Conservation (phyloP, 2,888 invertebrate species). For the Chalcis sispes region DNA sequence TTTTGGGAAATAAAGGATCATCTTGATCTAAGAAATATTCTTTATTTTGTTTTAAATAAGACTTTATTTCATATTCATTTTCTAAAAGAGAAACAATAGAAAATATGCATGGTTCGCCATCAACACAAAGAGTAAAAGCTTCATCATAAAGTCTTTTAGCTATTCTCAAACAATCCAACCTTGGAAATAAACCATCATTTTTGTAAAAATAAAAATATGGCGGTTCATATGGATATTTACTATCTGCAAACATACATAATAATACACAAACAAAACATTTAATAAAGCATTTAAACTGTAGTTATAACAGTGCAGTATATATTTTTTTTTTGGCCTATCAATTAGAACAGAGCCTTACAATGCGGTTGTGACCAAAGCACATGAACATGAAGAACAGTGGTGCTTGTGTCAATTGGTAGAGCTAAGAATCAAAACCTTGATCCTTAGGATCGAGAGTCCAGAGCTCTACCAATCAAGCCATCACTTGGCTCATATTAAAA, state of each 20-base stretch:
- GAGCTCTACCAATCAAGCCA: too few relatives aligned
- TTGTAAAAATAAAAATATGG: constrained; percentile 82
- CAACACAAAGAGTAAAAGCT: constrained; percentile 81
- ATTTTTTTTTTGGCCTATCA: neutral
- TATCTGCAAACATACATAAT: constrained; percentile 67
- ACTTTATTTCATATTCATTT: constrained; percentile 82
- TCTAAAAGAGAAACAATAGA: constrained; percentile 84
- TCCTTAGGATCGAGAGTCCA: too few relatives aligned
- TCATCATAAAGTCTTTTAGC: constrained; percentile 83
- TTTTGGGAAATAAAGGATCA: constrained; percentile 74
- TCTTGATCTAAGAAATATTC: constrained; percentile 81
- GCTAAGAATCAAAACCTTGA: too few relatives aligned
- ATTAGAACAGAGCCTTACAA: too few relatives aligned
- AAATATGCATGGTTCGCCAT: constrained; percentile 85
- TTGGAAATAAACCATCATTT: constrained; percentile 79
- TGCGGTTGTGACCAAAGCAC: too few relatives aligned
- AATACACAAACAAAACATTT: too few relatives aligned
- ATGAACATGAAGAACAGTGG: too few relatives aligned
- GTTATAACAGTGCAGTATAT: neutral
- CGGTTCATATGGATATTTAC: constrained; percentile 85
- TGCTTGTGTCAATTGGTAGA: too few relatives aligned
- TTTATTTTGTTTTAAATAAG: constrained; percentile 79
- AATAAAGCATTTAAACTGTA: neutral
- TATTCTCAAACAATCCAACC: constrained; percentile 81
- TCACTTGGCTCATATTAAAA: too few relatives aligned